Conservation (phyloP, 2,888 invertebrate genomes). For the Harpagoxenus sublaevis region DNA sequence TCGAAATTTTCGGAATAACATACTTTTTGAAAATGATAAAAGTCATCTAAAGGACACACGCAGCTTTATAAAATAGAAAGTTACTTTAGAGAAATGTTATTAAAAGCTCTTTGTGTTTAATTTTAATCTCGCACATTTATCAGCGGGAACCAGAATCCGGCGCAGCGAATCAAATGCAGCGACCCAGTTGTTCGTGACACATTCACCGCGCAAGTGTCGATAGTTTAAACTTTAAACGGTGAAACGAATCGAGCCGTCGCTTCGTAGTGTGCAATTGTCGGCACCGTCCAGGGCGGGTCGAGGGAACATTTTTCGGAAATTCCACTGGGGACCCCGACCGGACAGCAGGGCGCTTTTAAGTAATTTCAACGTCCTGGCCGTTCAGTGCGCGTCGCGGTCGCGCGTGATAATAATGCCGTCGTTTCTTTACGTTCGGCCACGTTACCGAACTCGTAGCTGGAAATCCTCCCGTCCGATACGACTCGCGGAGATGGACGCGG, state of each 20-base stretch:
- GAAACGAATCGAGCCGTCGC: background rate
- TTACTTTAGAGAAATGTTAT: background rate
- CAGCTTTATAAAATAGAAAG: background rate
- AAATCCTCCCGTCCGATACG: background rate
- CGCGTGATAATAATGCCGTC: background rate
- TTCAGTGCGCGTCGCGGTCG: background rate
- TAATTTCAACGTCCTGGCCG: background rate
- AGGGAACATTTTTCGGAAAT: constrained; percentile 11
- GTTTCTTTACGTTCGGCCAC: background rate
- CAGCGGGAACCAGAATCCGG: background rate
- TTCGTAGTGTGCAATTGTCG: background rate
- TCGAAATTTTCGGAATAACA: background rate
- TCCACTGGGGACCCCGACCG: background rate
- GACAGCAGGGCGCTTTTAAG: constrained; percentile 4
- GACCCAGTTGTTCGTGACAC: background rate
- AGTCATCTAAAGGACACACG: background rate
- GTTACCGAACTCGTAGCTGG: background rate
- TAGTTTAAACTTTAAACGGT: constrained; percentile 24
- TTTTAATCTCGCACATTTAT: background rate
- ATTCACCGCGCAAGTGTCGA: background rate
- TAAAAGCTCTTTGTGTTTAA: background rate
- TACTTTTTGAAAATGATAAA: background rate
- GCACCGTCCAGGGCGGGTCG: background rate
- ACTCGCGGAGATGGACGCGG: constrained; percentile 1
- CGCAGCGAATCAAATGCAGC: background rate